phyloP scores from a whole-genome alignment of 2,797 vertebrate species.

The Falco naumanni region DNA sequence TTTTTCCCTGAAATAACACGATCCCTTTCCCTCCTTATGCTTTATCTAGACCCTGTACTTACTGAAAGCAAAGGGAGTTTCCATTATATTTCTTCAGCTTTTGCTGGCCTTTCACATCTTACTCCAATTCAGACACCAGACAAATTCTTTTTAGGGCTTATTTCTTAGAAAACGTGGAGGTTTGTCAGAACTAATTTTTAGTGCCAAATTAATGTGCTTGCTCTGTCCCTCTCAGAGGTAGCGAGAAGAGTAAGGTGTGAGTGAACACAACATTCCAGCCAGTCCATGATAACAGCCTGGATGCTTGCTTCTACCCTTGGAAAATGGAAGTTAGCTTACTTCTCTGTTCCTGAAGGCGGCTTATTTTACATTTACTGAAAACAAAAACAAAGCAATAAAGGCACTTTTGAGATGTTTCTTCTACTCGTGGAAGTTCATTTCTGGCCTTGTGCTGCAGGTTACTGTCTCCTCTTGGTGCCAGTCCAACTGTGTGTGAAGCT shows the following conservation, averaged over 20 bases:
- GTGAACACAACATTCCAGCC: background rate
- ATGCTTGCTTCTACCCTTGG: background rate
- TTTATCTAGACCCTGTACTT: background rate
- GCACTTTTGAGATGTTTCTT: background rate
- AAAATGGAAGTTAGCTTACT: background rate
- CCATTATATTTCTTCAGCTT: background rate
- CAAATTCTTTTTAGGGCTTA: background rate
- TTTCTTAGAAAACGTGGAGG: background rate
- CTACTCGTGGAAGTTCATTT: background rate
- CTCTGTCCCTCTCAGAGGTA: background rate
- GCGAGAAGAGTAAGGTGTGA: background rate
- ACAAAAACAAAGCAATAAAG: background rate
- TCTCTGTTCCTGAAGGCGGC: background rate
- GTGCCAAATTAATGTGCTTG: background rate
- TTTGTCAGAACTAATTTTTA: background rate
- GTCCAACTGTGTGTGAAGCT: background rate
- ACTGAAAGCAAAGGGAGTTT: slow-evolving; percentile 12
- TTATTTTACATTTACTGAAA: background rate
- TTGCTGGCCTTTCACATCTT: background rate
- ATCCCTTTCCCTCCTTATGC: background rate
- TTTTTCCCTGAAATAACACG: background rate
- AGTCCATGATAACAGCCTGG: background rate
- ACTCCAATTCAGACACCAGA: background rate
- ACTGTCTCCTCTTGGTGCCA: background rate
- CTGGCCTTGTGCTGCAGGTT: background rate